phyloP scores from a whole-genome alignment of 2,797 vertebrate genomes.

The Microchirus variegatus region DNA sequence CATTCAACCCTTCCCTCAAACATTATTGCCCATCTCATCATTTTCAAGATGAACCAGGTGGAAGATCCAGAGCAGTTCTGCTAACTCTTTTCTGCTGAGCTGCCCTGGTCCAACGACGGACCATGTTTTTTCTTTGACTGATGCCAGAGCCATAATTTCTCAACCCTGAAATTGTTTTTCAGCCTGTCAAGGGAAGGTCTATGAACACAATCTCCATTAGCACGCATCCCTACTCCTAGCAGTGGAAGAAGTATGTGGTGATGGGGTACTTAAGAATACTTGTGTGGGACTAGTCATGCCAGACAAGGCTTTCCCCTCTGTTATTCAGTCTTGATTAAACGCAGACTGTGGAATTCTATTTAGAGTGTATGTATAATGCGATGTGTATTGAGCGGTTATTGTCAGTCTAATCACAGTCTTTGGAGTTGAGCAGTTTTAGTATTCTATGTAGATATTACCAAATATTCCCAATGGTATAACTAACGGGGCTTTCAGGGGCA shows the following conservation, averaged over 20 bases:
- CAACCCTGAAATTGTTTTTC: conserved; percentile 10
- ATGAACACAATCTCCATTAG: neutral
- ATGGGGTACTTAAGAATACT: neutral
- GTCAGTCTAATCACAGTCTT: neutral
- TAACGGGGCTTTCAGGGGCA: neutral
- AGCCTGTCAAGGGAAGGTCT: neutral
- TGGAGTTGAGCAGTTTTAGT: neutral
- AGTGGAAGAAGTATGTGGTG: neutral
- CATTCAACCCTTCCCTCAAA: neutral
- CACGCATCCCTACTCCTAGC: neutral
- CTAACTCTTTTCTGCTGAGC: neutral
- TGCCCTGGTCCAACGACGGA: conserved; percentile 1
- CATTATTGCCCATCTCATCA: conserved; percentile 1
- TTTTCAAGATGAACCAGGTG: conserved; percentile 2
- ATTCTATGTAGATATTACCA: neutral
- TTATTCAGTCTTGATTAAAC: neutral
- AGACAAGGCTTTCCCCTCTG: neutral
- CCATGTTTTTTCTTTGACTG: conserved; percentile 6
- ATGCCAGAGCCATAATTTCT: conserved; percentile 2
- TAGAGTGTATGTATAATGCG: too few relatives aligned
- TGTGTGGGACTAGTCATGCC: neutral
- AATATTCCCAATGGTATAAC: neutral
- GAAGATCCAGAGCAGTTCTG: neutral
- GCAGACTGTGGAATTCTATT: neutral
- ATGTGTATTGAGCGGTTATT: neutral